These are phyloP conservation scores for Artibeus jamaicensis DNA, from an alignment of 2,797 vertebrate genomes.

Conservation along the genomic window DNA sequence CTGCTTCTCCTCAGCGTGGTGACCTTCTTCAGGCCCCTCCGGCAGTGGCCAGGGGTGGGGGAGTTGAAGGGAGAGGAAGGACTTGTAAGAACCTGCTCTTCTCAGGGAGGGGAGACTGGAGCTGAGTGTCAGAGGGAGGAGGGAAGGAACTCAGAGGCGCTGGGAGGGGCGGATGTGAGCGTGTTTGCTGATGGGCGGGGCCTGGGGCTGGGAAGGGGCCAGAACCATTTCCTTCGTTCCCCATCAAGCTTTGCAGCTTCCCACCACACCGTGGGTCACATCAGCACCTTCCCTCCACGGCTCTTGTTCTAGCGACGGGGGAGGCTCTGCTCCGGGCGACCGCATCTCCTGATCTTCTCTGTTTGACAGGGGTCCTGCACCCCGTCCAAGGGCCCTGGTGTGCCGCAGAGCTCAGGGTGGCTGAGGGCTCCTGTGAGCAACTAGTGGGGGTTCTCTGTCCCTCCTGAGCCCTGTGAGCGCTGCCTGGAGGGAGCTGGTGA, in stretches of 20 bases:
- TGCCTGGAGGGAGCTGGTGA: not conserved
- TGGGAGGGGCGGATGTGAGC: not conserved
- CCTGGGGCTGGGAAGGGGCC: not conserved
- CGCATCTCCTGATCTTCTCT: constrained; percentile 11
- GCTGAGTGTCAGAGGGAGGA: not conserved
- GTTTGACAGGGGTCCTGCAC: not conserved
- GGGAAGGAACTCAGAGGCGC: not conserved
- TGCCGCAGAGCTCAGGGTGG: not conserved
- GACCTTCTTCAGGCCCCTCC: not conserved
- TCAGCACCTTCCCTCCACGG: not conserved
- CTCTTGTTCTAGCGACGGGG: constrained; percentile 18
- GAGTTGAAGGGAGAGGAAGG: not conserved
- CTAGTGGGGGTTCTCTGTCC: not conserved
- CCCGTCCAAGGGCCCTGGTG: not conserved
- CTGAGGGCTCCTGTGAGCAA: not conserved
- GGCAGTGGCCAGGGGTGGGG: not conserved
- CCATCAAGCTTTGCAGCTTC: not conserved
- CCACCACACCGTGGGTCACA: not conserved
- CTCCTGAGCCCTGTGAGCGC: not conserved
- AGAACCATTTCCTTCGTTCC: not conserved
- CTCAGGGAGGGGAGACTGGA: not conserved
- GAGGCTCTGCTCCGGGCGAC: not conserved
- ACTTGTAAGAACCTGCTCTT: not conserved
- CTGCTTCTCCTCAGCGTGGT: not conserved
- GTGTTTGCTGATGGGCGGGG: not conserved